Base-by-base conservation (phyloP, 2,888 invertebrate genomes). In the Stenotaenia linearis region DNA sequence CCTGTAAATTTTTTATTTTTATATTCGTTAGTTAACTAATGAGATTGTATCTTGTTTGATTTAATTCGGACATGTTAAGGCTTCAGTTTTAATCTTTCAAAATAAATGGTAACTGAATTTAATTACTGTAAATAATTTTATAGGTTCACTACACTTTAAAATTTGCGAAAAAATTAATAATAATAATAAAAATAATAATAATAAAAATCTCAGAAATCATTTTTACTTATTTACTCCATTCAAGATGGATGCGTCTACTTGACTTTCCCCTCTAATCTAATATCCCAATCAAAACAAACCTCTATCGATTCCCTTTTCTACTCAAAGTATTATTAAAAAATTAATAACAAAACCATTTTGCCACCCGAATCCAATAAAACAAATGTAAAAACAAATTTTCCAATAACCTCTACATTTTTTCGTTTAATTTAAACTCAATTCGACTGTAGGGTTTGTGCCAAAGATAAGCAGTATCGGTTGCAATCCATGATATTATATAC, bases 381-480 rank as follows among this genome's bases (percentile, higher is more conserved):
- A 61, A 61, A 61, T 61, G 61, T n/a, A 61, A 61, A 61, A 25
- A 61, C 23, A 61, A 25, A 12, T 28, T 61, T 61, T 61, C 61
- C 61, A 61, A 25, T 61, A 28, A 61, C 23, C 23, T 7, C 25
- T 9, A 25, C 7, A 25, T 25, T 28, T 15, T 12, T 15, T 9
- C 61, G 12, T 61, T 61, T 61, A 61, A 61, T 61, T 61, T 61
- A 7, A 61, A 28, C 25, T 25, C 15, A 6, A 25, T 25, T 1
- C 12, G 4, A 23, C 5, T 25, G 61, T 28, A 15, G 61, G 25
- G 23, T 61, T 28, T 61, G 61, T 61, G 25, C 45, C 23, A 25
- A 61, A 25, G 61, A 61, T 61, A 61, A 61, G 61, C 61, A 61
- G 25, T 61, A 61, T 61, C 61, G 23, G 23, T 61, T 61, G 61